Percentiles rank a stretch among this genome's conserved stretches.
These are phyloP conservation scores for Hirudo medicinalis DNA, from an alignment of 1,140 invertebrate genomes.

Conservation along the genomic window DNA sequence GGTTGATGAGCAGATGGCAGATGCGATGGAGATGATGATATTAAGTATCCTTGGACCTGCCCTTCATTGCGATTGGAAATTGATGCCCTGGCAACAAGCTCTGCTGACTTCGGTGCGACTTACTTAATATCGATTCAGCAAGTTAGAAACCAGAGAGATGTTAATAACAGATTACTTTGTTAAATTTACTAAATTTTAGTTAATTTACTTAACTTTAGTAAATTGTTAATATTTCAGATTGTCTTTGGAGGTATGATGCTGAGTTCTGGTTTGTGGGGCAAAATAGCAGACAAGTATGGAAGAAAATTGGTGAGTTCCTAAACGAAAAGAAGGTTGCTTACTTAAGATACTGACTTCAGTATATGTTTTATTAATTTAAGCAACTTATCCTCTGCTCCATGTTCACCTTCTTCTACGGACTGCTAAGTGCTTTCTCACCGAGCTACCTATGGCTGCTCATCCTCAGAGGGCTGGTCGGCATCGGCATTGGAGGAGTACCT, in stretches of 20 bases:
- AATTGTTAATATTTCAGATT: conserved; percentile 49
- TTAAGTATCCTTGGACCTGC: conserved; percentile 81
- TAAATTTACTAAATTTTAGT: conserved; percentile 12
- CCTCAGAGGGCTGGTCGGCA: conserved; percentile 76
- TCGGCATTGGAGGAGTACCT: conserved; percentile 87
- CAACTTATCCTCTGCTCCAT: conserved; percentile 72
- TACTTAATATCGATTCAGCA: not conserved
- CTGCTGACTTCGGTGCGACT: conserved; percentile 54
- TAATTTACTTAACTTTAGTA: not conserved
- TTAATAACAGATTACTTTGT: not conserved
- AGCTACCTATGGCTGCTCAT: conserved; percentile 80
- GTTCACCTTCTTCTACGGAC: conserved; percentile 76
- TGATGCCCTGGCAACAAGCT: conserved; percentile 63
- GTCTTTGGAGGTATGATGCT: conserved; percentile 94
- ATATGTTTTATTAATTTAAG: conserved; percentile 43
- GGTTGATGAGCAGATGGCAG: conserved; percentile 73
- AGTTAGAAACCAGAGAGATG: not conserved
- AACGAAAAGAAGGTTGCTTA: not conserved
- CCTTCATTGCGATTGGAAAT: conserved; percentile 81
- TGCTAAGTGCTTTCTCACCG: conserved; percentile 75
- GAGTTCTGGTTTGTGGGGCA: conserved; percentile 87
- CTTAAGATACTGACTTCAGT: conserved; percentile 9
- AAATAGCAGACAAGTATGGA: conserved; percentile 83
- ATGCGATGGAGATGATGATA: conserved; percentile 97
- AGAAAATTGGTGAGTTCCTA: conserved; percentile 56